phyloP scores from a whole-genome alignment of 2,888 invertebrate species.

The Arge pagana region DNA sequence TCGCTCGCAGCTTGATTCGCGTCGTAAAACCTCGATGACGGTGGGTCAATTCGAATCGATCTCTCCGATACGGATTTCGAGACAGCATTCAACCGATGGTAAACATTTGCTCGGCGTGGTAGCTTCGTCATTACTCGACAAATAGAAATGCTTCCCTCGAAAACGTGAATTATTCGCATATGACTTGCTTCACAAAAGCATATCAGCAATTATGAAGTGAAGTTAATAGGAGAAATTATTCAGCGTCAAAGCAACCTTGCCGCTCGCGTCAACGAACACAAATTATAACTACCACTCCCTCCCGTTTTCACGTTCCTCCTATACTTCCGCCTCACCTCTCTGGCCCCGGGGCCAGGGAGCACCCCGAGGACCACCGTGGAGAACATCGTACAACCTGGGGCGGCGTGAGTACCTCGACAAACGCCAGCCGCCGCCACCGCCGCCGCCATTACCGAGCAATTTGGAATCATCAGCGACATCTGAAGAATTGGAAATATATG shows the following conservation, averaged over 20 bases:
- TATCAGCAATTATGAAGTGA: constrained; percentile 39
- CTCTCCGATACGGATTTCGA: not conserved
- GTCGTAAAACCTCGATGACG: no score
- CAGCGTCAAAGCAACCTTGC: constrained; percentile 38
- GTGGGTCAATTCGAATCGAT: no score
- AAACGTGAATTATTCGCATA: constrained; percentile 30
- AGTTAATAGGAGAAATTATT: constrained; percentile 43
- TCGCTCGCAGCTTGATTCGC: no score
- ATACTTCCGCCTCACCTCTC: not conserved
- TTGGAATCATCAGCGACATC: constrained; percentile 46
- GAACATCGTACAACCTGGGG: no score
- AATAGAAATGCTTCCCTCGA: constrained; percentile 5
- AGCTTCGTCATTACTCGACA: not conserved
- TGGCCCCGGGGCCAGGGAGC: constrained; percentile 5
- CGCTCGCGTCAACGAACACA: constrained; percentile 44
- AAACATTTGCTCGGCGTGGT: not conserved
- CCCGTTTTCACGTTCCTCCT: constrained; percentile 7
- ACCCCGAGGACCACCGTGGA: not conserved
- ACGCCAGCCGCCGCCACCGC: constrained; percentile 29
- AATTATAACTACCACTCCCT: constrained; percentile 40
- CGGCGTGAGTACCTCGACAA: constrained; percentile 33
- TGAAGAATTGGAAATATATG: constrained; percentile 46
- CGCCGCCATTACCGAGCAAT: constrained; percentile 46
- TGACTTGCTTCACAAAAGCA: constrained; percentile 33
- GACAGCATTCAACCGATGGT: not conserved